Conservation (phyloP, 1,140 invertebrate genomes). For the Heliconius himera region DNA sequence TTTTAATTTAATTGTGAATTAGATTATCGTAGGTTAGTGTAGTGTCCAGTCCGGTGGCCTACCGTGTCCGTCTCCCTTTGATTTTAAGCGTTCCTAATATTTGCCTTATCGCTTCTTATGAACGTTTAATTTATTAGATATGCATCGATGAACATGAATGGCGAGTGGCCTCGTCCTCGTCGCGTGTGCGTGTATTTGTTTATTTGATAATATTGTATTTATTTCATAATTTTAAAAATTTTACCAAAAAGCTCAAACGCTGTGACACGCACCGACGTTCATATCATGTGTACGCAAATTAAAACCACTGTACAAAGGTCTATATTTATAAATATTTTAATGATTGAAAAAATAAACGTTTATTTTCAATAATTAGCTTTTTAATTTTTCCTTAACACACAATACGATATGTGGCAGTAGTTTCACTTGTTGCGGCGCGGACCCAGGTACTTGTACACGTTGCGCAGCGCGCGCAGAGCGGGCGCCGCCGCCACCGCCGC, state of each 20-base stretch:
- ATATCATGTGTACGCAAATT: constrained; percentile 63
- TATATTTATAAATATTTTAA: constrained; percentile 80
- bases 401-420: not conserved
- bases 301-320: constrained; percentile 77
- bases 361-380: constrained; percentile 59
- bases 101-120: constrained; percentile 35
- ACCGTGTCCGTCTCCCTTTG: constrained; percentile 53
- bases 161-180: constrained; percentile 2
- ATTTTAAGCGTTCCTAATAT: constrained; percentile 54
- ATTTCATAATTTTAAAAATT: constrained; percentile 17
- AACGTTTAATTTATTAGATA: constrained; percentile 30
- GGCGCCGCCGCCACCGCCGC: constrained; percentile 47
- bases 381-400: constrained; percentile 29
- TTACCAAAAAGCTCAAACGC: constrained; percentile 51
- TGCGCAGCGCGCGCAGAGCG: constrained; percentile 55
- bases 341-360: constrained; percentile 80
- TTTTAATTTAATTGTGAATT: constrained; percentile 76
- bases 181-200: constrained; percentile 27
- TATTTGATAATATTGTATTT: constrained; percentile 17
- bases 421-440: constrained; percentile 17
- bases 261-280: constrained; percentile 51
- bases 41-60: constrained; percentile 60
- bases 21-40: constrained; percentile 67
- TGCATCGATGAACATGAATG: not conserved
- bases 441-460: constrained; percentile 46